These are phyloP conservation scores for Baryphthengus martii DNA, from an alignment of 2,113 vertebrate genomes.

Conservation along the genomic window DNA sequence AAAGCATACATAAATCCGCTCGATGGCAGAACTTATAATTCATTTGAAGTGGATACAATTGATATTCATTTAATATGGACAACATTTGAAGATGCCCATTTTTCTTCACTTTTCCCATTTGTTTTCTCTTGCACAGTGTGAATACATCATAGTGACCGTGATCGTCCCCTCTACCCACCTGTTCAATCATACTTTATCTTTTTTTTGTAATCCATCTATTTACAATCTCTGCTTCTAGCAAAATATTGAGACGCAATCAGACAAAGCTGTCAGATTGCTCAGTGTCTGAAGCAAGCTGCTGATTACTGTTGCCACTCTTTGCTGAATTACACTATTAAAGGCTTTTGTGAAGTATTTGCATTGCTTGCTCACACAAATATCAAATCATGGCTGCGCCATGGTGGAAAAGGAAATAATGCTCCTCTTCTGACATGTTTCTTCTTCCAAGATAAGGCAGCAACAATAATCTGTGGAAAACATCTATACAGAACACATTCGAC, in stretches of 20 bases:
- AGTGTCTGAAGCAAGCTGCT: slow-evolving; percentile 5
- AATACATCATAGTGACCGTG: background rate
- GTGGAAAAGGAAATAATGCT: background rate
- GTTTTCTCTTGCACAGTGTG: background rate
- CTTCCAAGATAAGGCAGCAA: background rate
- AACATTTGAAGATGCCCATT: slow-evolving; percentile 21
- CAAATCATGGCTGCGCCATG: background rate
- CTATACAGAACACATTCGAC: background rate
- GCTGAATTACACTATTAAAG: slow-evolving; percentile 47
- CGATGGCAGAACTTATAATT: slow-evolving; percentile 8
- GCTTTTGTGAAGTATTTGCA: slow-evolving; percentile 34
- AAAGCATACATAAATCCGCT: slow-evolving; percentile 35
- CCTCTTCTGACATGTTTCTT: background rate
- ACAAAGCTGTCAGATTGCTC: slow-evolving; percentile 46
- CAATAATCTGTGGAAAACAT: background rate
- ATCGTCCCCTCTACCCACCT: background rate
- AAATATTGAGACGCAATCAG: slow-evolving; percentile 52
- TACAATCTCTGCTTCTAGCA: slow-evolving; percentile 39
- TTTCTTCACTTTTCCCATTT: slow-evolving; percentile 29
- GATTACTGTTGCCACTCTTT: slow-evolving; percentile 37
- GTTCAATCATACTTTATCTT: background rate
- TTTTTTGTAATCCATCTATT: slow-evolving; percentile 19
- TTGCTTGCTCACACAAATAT: slow-evolving; percentile 42
- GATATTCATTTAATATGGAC: slow-evolving; percentile 47
- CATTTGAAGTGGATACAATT: background rate